A percentile compares a stretch with the other conserved stretches of the same genome.
Evolutionary conservation across 2,113 vertebrate species (phyloP).

Genomic region (Cynocephalus volans): DNA sequence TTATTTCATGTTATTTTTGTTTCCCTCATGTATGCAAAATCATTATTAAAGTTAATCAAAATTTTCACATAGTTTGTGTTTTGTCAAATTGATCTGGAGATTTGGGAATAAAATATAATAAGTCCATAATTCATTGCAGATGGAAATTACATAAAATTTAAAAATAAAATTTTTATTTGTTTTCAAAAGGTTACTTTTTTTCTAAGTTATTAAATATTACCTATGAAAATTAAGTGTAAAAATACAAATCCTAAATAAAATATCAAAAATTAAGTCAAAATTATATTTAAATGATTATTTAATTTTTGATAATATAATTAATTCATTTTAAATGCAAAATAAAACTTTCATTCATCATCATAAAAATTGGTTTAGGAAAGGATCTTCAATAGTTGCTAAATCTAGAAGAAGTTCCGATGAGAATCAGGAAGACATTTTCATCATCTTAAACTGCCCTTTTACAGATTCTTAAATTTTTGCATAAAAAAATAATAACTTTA

Average conservation of each 20-base stretch:
- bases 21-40: background rate
- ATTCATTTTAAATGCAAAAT: background rate
- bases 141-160: background rate
- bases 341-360: background rate
- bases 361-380: background rate
- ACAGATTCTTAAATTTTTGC: background rate
- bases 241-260: background rate
- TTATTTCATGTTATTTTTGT: background rate
- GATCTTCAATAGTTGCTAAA: background rate
- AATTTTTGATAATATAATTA: background rate
- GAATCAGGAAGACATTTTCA: background rate
- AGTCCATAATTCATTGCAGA: background rate
- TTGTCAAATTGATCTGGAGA: background rate
- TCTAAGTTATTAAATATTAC: background rate
- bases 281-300: background rate
- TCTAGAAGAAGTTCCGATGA: background rate
- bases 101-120: background rate
- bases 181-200: background rate
- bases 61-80: background rate
- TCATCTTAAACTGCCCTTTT: background rate
- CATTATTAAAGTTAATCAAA: background rate
- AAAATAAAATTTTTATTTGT: background rate
- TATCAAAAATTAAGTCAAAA: background rate
- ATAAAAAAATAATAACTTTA: background rate
- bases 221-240: background rate